Base-by-base conservation (phyloP, 1,140 invertebrate species). In the Drosophila arizonae region DNA sequence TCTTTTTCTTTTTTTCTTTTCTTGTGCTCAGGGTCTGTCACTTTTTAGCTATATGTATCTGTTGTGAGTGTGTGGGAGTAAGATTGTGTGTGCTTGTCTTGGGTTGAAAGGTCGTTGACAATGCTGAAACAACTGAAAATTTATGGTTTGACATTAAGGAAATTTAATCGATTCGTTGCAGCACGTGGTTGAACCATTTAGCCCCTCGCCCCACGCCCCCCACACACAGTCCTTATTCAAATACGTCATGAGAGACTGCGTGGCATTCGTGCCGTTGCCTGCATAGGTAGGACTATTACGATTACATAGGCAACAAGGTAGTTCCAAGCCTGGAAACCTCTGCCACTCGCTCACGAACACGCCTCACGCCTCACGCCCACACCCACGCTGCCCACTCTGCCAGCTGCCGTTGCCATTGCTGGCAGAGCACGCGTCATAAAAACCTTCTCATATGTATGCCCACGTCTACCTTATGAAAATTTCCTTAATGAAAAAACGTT, bases 21-120 rank as follows among this genome's bases (percentile, higher is more conserved):
- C 28, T 43, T 33, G n/a, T 21, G 43, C 36, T 13, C 36, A 9
- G 24, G 43, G 41, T 1, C 57, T 46, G 43, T 58, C 43, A 43
- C 30, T 62, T 58, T 64, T 24, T 17, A 41, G 24, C 45, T 39
- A 45, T 39, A 9, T 30, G 11, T 30, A 30, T 48, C 17, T 60
- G 26, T 45, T 11, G 43, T 74, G 46, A 64, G 57, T 78, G 63
- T 70, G 48, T 75, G 17, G 17, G 17, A 17, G 17, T 17, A 17
- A 24, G 21, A 24, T 24, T 74, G 46, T 68, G 57, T 78, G 63
- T 70, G 48, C 66, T 52, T 58, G 46, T 74, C 21, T 48, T 65
- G 60, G 52, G 81, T 57, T 81, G 81, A 86, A 86, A 81, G 81
- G 81, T 85, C 81, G 81, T 86, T 85, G 81, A 81, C 81, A 85